phyloP scores from a whole-genome alignment of 2,888 invertebrate species.

The Metopia argyrocephala region DNA sequence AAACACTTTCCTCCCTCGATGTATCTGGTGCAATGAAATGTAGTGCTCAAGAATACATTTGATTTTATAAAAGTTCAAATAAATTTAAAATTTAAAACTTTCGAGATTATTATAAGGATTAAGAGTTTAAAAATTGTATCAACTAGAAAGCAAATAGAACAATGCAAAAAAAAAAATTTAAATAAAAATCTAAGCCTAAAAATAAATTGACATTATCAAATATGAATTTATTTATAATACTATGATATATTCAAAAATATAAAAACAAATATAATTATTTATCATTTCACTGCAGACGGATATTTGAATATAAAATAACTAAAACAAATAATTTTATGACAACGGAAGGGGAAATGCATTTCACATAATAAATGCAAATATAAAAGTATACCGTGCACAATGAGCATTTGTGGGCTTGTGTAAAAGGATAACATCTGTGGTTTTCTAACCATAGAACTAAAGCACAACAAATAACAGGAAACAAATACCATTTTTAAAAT shows the following conservation, averaged over 20 bases:
- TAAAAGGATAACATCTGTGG: not conserved
- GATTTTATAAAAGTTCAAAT: too few species aligned
- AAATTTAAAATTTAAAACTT: too few species aligned
- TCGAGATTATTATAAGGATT: too few species aligned
- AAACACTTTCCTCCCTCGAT: too few species aligned
- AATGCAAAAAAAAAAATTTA: too few species aligned
- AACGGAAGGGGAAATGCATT: not conserved
- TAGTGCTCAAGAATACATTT: too few species aligned
- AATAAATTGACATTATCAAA: not conserved
- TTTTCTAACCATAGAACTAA: too few species aligned
- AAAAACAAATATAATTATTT: not conserved
- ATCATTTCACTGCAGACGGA: not conserved
- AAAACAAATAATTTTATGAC: not conserved
- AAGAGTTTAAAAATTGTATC: too few species aligned
- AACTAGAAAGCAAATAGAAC: too few species aligned
- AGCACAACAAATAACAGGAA: too few species aligned
- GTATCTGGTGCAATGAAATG: too few species aligned
- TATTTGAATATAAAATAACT: not conserved
- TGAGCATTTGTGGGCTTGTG: not conserved
- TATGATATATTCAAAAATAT: not conserved
- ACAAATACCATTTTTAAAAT: too few species aligned
- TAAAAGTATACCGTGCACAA: not conserved
- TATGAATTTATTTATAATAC: not conserved
- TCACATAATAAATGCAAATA: constrained; percentile 2
- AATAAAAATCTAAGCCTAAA: not conserved